These are phyloP conservation scores for Onthophagus sagittarius DNA, from an alignment of 2,888 invertebrate genomes.

Conservation along the genomic window DNA sequence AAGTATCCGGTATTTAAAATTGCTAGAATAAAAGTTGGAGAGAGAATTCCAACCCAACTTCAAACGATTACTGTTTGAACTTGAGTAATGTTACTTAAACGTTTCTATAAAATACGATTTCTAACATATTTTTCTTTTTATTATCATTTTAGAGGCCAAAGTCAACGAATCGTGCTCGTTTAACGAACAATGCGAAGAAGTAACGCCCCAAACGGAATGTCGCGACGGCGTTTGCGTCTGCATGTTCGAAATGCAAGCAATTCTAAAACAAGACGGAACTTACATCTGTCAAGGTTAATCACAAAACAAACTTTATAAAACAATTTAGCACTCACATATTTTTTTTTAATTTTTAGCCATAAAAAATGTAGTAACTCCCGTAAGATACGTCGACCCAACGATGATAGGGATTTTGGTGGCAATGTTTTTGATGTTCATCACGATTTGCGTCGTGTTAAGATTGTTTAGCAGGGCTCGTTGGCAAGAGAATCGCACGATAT, in stretches of 20 bases:
- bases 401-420: conserved; percentile 88
- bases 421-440: conserved; percentile 91
- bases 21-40: no score
- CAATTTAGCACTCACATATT: no score
- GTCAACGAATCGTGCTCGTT: conserved; percentile 81
- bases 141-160: conserved; percentile 61
- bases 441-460: conserved; percentile 86
- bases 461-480: conserved; percentile 92
- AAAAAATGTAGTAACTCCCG: conserved; percentile 59
- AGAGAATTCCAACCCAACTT: no score
- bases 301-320: neutral
- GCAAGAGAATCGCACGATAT: conserved; percentile 88
- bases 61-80: no score
- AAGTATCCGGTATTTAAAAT: no score
- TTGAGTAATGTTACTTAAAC: no score
- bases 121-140: no score
- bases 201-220: conserved; percentile 73
- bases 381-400: conserved; percentile 76
- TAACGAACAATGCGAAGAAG: conserved; percentile 77
- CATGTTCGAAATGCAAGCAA: conserved; percentile 73
- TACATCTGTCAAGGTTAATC: conserved; percentile 71
- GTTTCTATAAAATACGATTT: no score
- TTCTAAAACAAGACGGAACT: conserved; percentile 65
- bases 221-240: conserved; percentile 74
- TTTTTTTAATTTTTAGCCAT: conserved; percentile 54